These are phyloP conservation scores for Lophius americanus DNA, from an alignment of 2,797 vertebrate species.

Conservation along the genomic window DNA sequence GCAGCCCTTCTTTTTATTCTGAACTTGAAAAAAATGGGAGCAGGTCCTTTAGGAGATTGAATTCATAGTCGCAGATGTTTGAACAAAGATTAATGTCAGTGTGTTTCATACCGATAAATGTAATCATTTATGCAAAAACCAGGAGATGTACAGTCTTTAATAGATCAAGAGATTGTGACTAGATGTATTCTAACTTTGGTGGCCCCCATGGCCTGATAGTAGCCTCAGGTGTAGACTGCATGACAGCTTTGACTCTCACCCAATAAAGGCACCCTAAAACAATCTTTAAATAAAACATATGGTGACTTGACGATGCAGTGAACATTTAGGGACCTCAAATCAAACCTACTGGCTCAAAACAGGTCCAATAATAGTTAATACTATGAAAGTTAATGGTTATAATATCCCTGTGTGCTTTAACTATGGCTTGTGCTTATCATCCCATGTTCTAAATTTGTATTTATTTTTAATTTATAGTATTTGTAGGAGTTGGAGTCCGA, in stretches of 20 bases:
- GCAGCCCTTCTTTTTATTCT: background rate
- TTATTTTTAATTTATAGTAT: no score
- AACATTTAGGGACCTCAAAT: background rate
- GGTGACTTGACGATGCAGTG: background rate
- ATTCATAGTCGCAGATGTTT: background rate
- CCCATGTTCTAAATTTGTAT: no score
- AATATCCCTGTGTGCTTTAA: no score
- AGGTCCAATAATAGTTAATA: conserved; percentile 17
- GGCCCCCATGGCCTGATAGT: background rate
- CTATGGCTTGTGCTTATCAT: no score
- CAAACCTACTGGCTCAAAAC: background rate
- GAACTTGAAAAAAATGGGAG: background rate
- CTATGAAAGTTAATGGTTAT: no score
- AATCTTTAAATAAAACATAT: no score
- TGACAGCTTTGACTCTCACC: background rate
- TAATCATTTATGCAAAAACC: background rate
- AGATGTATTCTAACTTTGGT: background rate
- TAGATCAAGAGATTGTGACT: background rate
- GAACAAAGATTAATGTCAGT: background rate
- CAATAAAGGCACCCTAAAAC: no score
- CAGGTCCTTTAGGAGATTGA: background rate
- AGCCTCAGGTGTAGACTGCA: background rate
- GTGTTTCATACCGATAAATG: background rate
- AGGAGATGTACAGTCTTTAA: background rate
- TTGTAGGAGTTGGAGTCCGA: no score